These are phyloP conservation scores for Alca torda DNA, from an alignment of 2,797 vertebrate species.

Conservation along the genomic window DNA sequence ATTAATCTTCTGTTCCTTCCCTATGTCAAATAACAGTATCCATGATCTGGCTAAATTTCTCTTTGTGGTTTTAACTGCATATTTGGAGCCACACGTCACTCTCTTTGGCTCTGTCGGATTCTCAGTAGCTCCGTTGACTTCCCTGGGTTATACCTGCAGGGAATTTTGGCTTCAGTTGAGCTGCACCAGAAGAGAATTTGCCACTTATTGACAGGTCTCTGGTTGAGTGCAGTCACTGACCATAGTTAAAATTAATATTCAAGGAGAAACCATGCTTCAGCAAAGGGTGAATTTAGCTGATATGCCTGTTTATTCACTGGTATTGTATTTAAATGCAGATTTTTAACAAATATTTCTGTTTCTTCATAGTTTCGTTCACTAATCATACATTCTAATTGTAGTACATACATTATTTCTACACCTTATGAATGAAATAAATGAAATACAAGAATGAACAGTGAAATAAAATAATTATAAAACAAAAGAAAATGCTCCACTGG, in stretches of 20 bases:
- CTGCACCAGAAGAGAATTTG: neutral
- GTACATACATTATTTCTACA: rapidly evolving
- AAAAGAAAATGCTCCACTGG: neutral
- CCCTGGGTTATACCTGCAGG: neutral
- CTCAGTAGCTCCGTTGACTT: neutral
- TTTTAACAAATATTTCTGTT: neutral
- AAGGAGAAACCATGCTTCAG: neutral
- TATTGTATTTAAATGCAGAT: neutral
- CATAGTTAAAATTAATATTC: neutral
- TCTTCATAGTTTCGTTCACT: neutral
- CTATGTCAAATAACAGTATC: too few species aligned
- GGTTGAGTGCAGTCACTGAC: neutral
- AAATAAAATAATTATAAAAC: neutral
- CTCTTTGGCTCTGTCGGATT: neutral
- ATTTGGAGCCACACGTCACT: neutral
- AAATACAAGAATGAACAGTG: neutral
- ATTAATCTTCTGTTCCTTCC: neutral
- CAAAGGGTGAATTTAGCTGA: neutral
- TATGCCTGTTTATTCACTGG: neutral
- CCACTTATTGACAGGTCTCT: neutral
- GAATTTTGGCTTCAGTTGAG: neutral
- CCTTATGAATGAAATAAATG: neutral
- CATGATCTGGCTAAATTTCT: neutral
- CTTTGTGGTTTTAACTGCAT: neutral
- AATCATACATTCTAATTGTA: neutral